Base-by-base conservation (phyloP, 2,113 vertebrate species). In the Megaleporinus macrocephalus region DNA sequence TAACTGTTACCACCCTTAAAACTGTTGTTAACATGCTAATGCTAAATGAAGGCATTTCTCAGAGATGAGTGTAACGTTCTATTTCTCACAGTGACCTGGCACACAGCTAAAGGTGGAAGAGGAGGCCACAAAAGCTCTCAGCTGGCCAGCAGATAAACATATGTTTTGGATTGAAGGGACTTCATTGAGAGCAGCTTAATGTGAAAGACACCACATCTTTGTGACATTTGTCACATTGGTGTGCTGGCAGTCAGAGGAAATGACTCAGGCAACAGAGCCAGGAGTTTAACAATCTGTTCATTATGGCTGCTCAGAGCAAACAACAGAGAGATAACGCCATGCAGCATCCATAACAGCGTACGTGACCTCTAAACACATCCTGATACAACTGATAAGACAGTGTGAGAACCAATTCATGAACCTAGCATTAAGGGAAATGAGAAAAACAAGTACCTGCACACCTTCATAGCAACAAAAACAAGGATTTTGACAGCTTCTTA, bases 261-360 rank as follows among this genome's bases (percentile, higher is more conserved):
- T 81, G 81, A 83, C 73, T 83, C 77, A 83, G 33, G 59, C 80
- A 57, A 55, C 16, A 66, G 57, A 79, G 49, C 20, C 63, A 59
- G 36, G 71, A 76, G 77, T 71, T 73, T 73, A 68, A 44, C 68
- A 47, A 66, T 86, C 41, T 76, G 22, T 55, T 80, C 79, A 85
- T 78, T 73, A 77, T 83, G 66, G 73, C 68, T 72, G 59, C 59
- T 73, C 75, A 44, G 59, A 74, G 57, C 73, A 86, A 86, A 83
- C 66, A 86, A 36, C 68, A 69, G 27, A 57, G 72, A 81, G 59
- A 83, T 80, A 83, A 83, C 14, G 20, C 77, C 44, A 73, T 22
- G 29, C 59, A 26, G 66, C 66, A 77, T 53, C 41, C 73, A 73
- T 59, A 77, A 83, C 62, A 73, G 66, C 81, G 15, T 41, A 83